Evolutionary conservation across 2,113 vertebrate species (phyloP), one percentile per base, ranked within the genome.

Genomic region (Tachysurus fulvidraco): DNA sequence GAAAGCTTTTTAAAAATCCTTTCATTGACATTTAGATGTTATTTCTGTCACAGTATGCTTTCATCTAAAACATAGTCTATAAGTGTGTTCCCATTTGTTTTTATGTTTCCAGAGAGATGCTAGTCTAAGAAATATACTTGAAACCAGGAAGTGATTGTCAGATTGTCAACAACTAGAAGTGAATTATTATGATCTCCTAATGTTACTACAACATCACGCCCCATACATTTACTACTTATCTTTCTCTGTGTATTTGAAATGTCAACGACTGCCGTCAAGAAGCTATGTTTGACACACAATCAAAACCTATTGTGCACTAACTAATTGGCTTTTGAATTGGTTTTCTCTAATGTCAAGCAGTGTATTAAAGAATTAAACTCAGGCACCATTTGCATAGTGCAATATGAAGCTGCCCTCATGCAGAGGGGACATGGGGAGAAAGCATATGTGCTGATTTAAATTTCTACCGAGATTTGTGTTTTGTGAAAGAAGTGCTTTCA

Each of bases 261-360:
- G 67, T 74, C 67, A 82, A 74, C 52, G 36, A 73, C 17, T 16
- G 25, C 64, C 36, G 25, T 83, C 50, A 82, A 87, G 71, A 87
- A 81, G 81, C 19, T 65, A 54, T 65, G 83, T 87, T 65, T 87
- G 80, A 83, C 85, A 77, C 86, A 65, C 46, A 76, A 60, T 83
- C 64, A 87, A 83, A 64, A 83, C 79, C 80, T 59, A 80, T 83
- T 83, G 86, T 83, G 86, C 41, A 57, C 73, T 84, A 85, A 83
- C 28, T 85, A 89, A 89, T 87, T 81, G 74, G 57, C 21, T 89
- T 71, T 83, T 83, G 83, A 89, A 83, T 88, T 59, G 74, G 69
- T 83, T 83, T 89, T 60, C 28, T 81, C 73, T 86, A 88, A 89
- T 87, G 84, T 89, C 86, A 89, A 87, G 87, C 64, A 30, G 64